Evolutionary conservation across 2,113 vertebrate genomes (phyloP).

Genomic region (Martes martes): DNA sequence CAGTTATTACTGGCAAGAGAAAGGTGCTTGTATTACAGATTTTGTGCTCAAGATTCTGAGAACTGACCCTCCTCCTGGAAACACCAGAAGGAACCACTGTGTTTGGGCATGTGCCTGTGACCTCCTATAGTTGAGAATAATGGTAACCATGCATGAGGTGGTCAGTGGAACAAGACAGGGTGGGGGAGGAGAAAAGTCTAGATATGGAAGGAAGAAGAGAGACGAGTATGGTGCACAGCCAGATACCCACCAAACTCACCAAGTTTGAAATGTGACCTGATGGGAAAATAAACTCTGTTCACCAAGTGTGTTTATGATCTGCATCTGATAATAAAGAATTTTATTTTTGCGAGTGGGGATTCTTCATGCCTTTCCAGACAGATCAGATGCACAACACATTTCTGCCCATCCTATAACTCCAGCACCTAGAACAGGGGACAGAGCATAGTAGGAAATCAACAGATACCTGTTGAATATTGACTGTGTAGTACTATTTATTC

Average conservation of each 20-base stretch:
- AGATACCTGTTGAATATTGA: neutral
- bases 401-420: neutral
- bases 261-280: neutral
- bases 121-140: neutral
- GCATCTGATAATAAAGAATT: neutral
- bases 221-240: fast-evolving
- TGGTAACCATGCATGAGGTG: neutral
- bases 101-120: neutral
- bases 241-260: neutral
- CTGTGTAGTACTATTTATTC: neutral
- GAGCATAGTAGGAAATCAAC: neutral
- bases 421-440: neutral
- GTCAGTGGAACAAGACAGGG: no score
- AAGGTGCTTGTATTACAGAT: neutral
- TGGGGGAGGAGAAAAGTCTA: neutral
- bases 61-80: neutral
- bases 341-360: neutral
- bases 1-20: neutral
- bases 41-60: neutral
- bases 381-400: no score
- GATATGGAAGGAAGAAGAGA: neutral
- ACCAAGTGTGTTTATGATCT: neutral
- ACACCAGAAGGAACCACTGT: neutral
- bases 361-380: neutral
- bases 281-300: neutral